Percentiles rank a stretch among this genome's conserved stretches.
Evolutionary conservation across 2,888 invertebrate species (phyloP).

Genomic region (Tetragonula carbonaria): DNA sequence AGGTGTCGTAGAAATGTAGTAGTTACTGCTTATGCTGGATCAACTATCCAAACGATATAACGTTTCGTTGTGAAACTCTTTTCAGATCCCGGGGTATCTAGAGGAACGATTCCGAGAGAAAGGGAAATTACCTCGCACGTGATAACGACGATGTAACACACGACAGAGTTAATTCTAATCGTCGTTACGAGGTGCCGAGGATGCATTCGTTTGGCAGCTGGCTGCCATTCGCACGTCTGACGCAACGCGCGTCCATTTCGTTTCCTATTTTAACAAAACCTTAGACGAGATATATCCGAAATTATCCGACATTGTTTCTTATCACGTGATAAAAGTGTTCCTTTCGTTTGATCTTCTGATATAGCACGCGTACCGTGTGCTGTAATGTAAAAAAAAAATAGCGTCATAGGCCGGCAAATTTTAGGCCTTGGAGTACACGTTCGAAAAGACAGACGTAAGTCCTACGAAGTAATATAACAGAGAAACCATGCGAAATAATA

Average conservation of each 20-base stretch:
- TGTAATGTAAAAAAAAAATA: neutral
- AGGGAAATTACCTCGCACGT: constrained; percentile 80
- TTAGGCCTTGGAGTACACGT: constrained; percentile 34
- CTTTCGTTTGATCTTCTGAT: constrained; percentile 17
- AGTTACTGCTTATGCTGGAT: constrained; percentile 30
- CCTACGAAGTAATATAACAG: neutral
- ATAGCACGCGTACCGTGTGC: neutral
- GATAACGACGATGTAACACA: constrained; percentile 76
- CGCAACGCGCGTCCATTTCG: constrained; percentile 51
- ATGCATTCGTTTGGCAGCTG: constrained; percentile 71
- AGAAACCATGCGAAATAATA: neutral
- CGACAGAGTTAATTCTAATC: constrained; percentile 67
- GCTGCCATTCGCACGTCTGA: constrained; percentile 68
- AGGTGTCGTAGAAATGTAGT: constrained; percentile 16
- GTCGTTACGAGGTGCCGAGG: constrained; percentile 63
- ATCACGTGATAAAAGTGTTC: constrained; percentile 29
- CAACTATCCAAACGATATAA: constrained; percentile 44
- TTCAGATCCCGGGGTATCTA: constrained; percentile 87
- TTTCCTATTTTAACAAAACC: constrained; percentile 43
- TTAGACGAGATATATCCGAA: constrained; percentile 44
- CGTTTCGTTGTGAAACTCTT: constrained; percentile 75
- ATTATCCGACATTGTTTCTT: constrained; percentile 16
- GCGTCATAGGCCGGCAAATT: neutral
- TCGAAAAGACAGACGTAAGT: constrained; percentile 6
- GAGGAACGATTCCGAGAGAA: constrained; percentile 86